Conservation (phyloP, 2,888 invertebrate genomes). For the Volucella bombylans region DNA sequence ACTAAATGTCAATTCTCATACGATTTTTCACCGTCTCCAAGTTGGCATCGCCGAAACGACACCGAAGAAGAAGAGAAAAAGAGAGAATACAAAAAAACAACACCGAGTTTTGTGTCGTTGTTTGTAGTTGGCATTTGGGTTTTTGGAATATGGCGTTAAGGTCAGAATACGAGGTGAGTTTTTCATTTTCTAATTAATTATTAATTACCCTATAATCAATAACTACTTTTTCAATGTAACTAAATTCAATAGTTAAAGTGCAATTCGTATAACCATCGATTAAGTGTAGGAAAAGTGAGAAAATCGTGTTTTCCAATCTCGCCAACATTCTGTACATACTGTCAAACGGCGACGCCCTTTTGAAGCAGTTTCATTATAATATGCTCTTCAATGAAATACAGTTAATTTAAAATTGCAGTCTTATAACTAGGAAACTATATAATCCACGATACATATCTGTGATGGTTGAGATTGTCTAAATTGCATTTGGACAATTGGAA, state of each 20-base stretch:
- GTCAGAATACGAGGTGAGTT: conserved; percentile 82
- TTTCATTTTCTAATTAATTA: conserved; percentile 24
- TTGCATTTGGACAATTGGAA: conserved; percentile 4
- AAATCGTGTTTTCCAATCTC: conserved; percentile 22
- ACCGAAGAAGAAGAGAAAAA: conserved; percentile 46
- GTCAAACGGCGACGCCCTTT: conserved; percentile 72
- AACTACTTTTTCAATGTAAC: conserved; percentile 23
- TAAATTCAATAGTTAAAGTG: conserved; percentile 62
- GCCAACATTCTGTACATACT: conserved; percentile 1
- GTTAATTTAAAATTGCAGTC: conserved; percentile 59
- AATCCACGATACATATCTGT: not conserved
- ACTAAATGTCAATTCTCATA: conserved; percentile 19
- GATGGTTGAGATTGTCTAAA: not conserved
- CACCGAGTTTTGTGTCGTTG: conserved; percentile 42
- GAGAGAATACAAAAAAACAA: conserved; percentile 65
- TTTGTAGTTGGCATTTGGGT: conserved; percentile 69
- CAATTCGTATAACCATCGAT: conserved; percentile 36
- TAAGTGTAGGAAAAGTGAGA: conserved; percentile 23
- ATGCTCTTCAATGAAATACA: conserved; percentile 39
- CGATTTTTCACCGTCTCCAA: conserved; percentile 13
- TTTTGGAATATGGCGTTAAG: conserved; percentile 81
- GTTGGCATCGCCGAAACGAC: conserved; percentile 46
- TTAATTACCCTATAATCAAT: conserved; percentile 6
- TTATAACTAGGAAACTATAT: not conserved
- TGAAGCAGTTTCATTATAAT: conserved; percentile 36